phyloP scores from a whole-genome alignment of 1,140 invertebrate genomes.

The Periplaneta americana region DNA sequence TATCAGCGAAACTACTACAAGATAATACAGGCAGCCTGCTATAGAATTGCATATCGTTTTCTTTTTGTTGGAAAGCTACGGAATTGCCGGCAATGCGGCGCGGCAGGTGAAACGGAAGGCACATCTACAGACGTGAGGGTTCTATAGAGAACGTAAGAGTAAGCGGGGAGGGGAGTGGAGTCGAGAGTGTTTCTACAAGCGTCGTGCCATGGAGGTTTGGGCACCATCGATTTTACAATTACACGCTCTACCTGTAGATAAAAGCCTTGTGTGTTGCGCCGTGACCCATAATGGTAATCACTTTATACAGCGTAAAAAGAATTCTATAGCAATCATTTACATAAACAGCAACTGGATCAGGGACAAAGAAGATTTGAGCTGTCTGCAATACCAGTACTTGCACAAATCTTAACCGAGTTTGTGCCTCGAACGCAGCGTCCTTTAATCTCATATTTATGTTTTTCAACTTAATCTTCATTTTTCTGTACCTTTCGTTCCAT shows the following conservation, averaged over 20 bases:
- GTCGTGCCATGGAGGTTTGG: background rate
- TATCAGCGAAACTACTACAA: too few species aligned
- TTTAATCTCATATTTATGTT: too few species aligned
- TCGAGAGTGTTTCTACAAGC: background rate
- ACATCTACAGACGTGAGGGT: background rate
- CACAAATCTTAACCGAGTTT: too few species aligned
- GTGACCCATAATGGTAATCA: background rate
- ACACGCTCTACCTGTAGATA: background rate
- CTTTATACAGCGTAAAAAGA: background rate
- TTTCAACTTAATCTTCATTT: too few species aligned
- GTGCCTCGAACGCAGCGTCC: too few species aligned
- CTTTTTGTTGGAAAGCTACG: background rate
- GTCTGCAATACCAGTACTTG: too few species aligned
- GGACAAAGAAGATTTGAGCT: too few species aligned
- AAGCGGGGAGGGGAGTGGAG: too few species aligned
- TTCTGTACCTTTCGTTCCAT: too few species aligned
- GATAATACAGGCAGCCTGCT: too few species aligned
- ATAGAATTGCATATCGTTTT: background rate
- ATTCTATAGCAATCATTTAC: background rate
- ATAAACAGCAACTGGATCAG: too few species aligned
- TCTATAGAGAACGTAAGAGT: background rate
- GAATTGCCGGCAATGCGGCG: background rate
- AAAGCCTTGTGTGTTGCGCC: too few species aligned
- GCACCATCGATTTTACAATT: background rate
- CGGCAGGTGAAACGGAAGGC: background rate